Evolutionary conservation across 2,888 invertebrate species (phyloP), one percentile per base, ranked within the genome.

Genomic region (Gari tellinella): DNA sequence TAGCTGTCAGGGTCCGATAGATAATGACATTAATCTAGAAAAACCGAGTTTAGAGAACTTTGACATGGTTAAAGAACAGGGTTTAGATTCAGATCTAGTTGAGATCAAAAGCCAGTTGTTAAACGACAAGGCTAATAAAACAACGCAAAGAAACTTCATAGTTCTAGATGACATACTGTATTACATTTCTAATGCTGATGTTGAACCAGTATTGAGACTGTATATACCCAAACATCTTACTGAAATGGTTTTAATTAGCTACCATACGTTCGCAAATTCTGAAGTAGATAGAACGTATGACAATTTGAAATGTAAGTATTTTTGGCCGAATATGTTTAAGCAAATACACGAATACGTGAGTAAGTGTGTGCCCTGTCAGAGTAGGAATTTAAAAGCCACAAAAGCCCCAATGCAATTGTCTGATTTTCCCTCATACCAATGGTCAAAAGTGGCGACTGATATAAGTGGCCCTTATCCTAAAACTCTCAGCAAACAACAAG

Each of bases 301-400:
- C 23, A 37, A 56, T 8, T 70, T 76, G 1, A 66, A 46, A 37
- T 31, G 12, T 14, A 70, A 75, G 53, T 62, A 70, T 55, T 70
- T 48, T 56, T 75, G 75, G 80, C 53, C 53, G n/a, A 72, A 72
- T 41, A 31, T 75, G 23, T 75, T 65, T 41, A 74, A 68, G 56
- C 61, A 76, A 23, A 23, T 80, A 7, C 21, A 63, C 21, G 51
- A 68, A 3, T 74, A 53, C 53, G 51, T 72, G 0, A 26, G 8
- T 0, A 57, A 51, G 4, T 72, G 64, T 58, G 17, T 63, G 3
- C 19, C 17, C 10, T 73, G 69, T 56, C 77, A 77, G 40, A 68
- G 45, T n/a, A 52, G 67, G 10, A 31, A 38, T 17, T 19, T 56
- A 38, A 21, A 52, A 15, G 66, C 63, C 37, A 14, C 19, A 19